Evolutionary conservation across 2,113 vertebrate genomes (phyloP), one percentile per base, ranked within the genome.

Genomic region (Lutjanus erythropterus): DNA sequence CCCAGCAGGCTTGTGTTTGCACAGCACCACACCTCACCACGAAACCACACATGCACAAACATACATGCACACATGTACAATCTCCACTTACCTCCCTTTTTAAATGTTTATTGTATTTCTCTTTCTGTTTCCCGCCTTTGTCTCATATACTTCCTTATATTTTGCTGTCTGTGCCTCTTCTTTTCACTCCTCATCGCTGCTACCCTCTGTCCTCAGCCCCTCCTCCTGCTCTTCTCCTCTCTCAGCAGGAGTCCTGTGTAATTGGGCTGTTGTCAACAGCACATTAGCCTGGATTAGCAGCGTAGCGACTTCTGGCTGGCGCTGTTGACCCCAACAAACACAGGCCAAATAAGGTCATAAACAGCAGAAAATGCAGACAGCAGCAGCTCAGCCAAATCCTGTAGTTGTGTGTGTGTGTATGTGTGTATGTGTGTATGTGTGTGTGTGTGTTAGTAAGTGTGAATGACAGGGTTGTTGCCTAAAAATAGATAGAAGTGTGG

Each of bases 261-360:
- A 95, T 94, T 95, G 92, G 91, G 87, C 60, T 92, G 93, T 92
- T 94, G 93, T 95, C 87, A 91, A 94, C 89, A 91, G 90, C 92
- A 93, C 89, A 94, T 95, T 94, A 94, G 87, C 86, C 84, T 55
- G 87, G 88, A 93, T 95, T 91, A 94, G 88, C 86, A 81, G 89
- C 37, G 70, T 71, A 84, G 88, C 39, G 77, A 88, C 91, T 93
- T 84, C 46, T 88, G 84, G 84, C 88, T 90, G 84, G 73, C 46
- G 71, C 70, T 75, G 71, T 74, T 88, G 84, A 89, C 92, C 73
- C 52, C 64, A 71, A 62, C 64, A 59, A 84, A 82, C 71, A 62
- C 66, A 35, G 77, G 75, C 70, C 74, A 85, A 78, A 83, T 75
- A 82, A 86, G 86, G 86, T 87, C 84, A 88, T 61, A 41, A 81